A percentile compares a stretch with the other conserved stretches of the same genome.
phyloP scores from a whole-genome alignment of 2,113 vertebrate genomes.

The Micronisus gabar region DNA sequence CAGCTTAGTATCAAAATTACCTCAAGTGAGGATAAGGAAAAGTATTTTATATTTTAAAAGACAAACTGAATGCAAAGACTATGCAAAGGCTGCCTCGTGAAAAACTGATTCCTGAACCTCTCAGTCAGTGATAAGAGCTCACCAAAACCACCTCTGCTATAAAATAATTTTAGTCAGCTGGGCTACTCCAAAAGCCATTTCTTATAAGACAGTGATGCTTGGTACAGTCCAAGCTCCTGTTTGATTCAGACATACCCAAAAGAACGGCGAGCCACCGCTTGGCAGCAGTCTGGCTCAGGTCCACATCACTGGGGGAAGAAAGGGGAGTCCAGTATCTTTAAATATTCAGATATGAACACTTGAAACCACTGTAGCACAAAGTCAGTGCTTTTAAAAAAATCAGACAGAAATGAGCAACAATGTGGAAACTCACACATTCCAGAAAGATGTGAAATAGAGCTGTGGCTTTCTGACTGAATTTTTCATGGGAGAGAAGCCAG shows the following conservation, averaged over 20 bases:
- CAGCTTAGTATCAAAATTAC: neutral
- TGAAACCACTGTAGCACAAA: neutral
- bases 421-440: neutral
- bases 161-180: neutral
- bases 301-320: neutral
- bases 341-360: neutral
- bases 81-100: neutral
- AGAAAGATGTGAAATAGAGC: neutral
- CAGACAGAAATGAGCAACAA: neutral
- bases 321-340: neutral
- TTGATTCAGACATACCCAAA: neutral
- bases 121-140: neutral
- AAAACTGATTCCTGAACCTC: neutral
- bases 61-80: neutral
- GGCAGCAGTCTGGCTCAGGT: neutral
- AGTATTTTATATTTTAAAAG: neutral
- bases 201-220: neutral
- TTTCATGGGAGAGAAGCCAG: neutral
- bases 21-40: neutral
- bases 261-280: accelerated
- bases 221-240: neutral
- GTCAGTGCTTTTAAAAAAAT: neutral
- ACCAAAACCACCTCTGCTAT: neutral
- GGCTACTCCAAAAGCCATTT: neutral
- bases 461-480: neutral